Base-by-base conservation (phyloP, 2,888 invertebrate genomes). In the Venusia cambrica region DNA sequence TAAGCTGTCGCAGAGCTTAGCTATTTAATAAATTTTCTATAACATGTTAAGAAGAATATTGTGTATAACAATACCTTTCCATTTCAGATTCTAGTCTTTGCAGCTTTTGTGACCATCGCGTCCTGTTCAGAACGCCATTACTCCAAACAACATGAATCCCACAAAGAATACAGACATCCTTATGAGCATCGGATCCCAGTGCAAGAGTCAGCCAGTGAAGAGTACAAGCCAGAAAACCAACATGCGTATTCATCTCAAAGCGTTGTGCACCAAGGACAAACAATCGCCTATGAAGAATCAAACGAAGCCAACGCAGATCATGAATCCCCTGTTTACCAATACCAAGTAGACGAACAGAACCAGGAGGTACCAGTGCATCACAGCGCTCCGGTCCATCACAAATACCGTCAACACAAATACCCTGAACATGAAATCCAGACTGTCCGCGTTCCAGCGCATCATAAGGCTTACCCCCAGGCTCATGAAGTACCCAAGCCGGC, bases 31-130 rank as follows among this genome's bases (percentile, higher is more conserved):
- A n/a, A n/a, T n/a, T n/a, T n/a, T n/a, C n/a, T n/a, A n/a, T n/a
- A n/a, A n/a, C n/a, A n/a, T n/a, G n/a, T n/a, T n/a, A n/a, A n/a
- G n/a, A n/a, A n/a, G n/a, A n/a, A n/a, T n/a, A n/a, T n/a, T n/a
- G n/a, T n/a, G n/a, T n/a, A n/a, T n/a, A n/a, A n/a, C n/a, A n/a
- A n/a, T n/a, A n/a, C n/a, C n/a, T 22, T 33, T 17, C 14, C 26
- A 37, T 74, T 75, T 27, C 73, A 85, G 85, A 60, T 80, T 43
- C 39, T 76, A 40, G 48, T 79, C 43, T 39, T 79, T 27, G 60
- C 64, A 16, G 45, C 70, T 5, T 54, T 59, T 8, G 48, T 73
- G 9, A 57, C 67, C 18, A 55, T 61, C 4, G 65, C 59, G 16
- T 51, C 59, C 6, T 59, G 74, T 25, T 70, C 79, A 34, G 74